Evolutionary conservation across 2,113 vertebrate species (phyloP).

Genomic region (Reinhardtius hippoglossoides): DNA sequence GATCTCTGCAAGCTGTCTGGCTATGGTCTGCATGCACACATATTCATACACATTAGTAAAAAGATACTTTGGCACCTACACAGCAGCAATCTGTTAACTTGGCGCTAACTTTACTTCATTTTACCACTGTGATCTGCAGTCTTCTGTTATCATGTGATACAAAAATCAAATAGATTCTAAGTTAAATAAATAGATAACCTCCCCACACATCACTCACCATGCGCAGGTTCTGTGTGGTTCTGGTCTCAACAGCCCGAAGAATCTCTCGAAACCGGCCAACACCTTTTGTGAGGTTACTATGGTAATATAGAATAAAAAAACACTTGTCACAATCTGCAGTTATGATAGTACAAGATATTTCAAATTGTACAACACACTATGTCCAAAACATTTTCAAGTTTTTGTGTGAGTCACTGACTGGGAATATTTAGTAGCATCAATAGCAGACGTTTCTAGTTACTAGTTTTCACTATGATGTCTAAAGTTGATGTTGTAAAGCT

Average conservation of each 20-base stretch:
- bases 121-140: not conserved
- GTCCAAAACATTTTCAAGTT: not conserved
- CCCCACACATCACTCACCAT: constrained; percentile 87
- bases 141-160: no score
- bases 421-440: not conserved
- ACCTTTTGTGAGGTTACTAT: constrained; percentile 94
- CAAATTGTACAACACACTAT: not conserved
- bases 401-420: not conserved
- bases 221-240: constrained; percentile 97
- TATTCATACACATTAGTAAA: constrained; percentile 13
- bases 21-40: constrained; percentile 88
- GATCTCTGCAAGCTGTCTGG: constrained; percentile 97
- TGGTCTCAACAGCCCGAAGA: constrained; percentile 94
- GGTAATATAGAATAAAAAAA: not conserved
- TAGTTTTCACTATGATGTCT: not conserved
- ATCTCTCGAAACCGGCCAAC: constrained; percentile 97
- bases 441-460: not conserved
- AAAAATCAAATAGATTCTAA: not conserved
- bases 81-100: constrained; percentile 29
- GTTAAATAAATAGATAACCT: not conserved
- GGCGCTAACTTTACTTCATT: constrained; percentile 6
- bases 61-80: not conserved
- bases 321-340: constrained; percentile 2
- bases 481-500: not conserved
- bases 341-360: constrained; percentile 6